Evolutionary conservation across 2,113 vertebrate genomes (phyloP).

Genomic region (Sminthopsis crassicaudata): DNA sequence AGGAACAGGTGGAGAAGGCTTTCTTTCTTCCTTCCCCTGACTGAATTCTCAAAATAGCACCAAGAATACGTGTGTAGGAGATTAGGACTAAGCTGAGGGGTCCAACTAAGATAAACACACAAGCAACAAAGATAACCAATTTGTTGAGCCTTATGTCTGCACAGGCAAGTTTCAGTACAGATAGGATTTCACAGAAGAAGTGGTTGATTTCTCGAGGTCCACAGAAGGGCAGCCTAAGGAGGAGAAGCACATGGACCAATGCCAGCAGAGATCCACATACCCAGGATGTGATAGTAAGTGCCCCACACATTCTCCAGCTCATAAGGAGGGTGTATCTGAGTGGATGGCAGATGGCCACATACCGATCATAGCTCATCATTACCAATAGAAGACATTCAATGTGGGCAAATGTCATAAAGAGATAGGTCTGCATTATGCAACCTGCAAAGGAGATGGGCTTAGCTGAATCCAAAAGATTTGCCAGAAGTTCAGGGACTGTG

Average conservation of each 20-base stretch:
- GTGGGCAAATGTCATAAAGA: constrained; percentile 64
- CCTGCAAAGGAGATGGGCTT: constrained; percentile 54
- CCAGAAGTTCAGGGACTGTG: constrained; percentile 68
- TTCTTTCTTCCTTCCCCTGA: constrained; percentile 62
- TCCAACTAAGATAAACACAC: constrained; percentile 57
- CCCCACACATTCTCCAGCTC: constrained; percentile 41
- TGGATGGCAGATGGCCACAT: constrained; percentile 58
- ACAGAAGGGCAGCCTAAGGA: constrained; percentile 70
- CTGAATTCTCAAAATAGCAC: constrained; percentile 64
- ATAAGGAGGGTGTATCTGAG: constrained; percentile 54
- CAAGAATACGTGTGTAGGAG: constrained; percentile 71
- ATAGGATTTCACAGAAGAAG: constrained; percentile 78
- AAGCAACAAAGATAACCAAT: constrained; percentile 54
- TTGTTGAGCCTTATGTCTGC: constrained; percentile 62
- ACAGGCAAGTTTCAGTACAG: constrained; percentile 75
- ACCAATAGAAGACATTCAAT: constrained; percentile 68
- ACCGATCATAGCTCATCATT: constrained; percentile 64
- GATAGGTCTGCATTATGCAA: constrained; percentile 58
- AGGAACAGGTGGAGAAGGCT: constrained; percentile 78
- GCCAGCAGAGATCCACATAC: constrained; percentile 55
- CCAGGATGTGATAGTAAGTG: constrained; percentile 57
- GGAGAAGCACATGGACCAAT: constrained; percentile 52
- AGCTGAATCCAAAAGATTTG: constrained; percentile 49
- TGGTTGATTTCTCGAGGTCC: constrained; percentile 66
- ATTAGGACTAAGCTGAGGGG: constrained; percentile 59